Percentiles rank a stretch among this genome's conserved stretches.
Conservation (phyloP, 1,140 invertebrate genomes). For the Prorops nasuta region DNA sequence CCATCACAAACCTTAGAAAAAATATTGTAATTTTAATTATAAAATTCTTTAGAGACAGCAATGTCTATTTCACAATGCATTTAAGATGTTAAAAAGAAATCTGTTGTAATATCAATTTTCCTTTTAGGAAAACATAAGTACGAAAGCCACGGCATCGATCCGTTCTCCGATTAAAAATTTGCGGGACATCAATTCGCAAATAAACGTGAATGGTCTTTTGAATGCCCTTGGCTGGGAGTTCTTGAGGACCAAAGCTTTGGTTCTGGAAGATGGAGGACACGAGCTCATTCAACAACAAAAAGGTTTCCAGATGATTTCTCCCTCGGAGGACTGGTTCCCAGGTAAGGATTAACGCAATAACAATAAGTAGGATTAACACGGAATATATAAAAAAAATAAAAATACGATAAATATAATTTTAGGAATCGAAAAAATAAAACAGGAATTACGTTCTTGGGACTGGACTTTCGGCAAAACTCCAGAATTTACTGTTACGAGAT, state of each 20-base stretch:
- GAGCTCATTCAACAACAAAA: conserved; percentile 67
- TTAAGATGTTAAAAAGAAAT: no score
- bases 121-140: conserved; percentile 61
- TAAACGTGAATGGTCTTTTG: conserved; percentile 69
- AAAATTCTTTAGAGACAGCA: no score
- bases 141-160: conserved; percentile 80
- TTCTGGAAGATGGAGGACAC: conserved; percentile 68
- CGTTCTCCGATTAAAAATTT: conserved; percentile 80
- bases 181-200: conserved; percentile 66
- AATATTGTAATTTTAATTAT: no score
- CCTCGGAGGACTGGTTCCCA: conserved; percentile 83
- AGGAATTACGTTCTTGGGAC: conserved; percentile 76
- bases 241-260: conserved; percentile 67
- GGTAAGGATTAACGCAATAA: conserved; percentile 55
- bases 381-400: conserved; percentile 1
- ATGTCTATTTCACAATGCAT: no score
- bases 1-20: no score
- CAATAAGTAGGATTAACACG: background rate
- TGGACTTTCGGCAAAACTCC: conserved; percentile 90
- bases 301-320: conserved; percentile 83
- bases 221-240: conserved; percentile 79
- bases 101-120: no score
- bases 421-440: conserved; percentile 63
- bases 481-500: conserved; percentile 67
- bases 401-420: conserved; percentile 26